phyloP scores from a whole-genome alignment of 2,113 vertebrate species.

The Struthio camelus region DNA sequence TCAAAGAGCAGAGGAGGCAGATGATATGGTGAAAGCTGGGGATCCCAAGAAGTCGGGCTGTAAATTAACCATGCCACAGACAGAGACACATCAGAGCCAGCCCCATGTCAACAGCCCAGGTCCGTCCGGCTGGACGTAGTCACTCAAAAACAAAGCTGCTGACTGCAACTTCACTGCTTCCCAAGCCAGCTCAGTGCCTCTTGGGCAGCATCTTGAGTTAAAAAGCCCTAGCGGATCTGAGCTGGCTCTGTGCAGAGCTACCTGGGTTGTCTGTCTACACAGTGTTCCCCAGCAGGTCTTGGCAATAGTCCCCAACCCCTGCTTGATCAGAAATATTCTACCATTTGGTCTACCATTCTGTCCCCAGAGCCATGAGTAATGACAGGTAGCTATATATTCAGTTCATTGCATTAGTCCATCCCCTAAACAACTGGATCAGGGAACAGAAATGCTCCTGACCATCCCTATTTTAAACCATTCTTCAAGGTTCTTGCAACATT shows the following conservation, averaged over 20 bases:
- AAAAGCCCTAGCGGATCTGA: not conserved
- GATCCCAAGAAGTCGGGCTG: not conserved
- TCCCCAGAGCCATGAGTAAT: not conserved
- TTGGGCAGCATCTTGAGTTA: not conserved
- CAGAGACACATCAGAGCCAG: slow-evolving; percentile 12
- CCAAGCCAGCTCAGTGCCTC: not conserved
- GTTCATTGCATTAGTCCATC: not conserved
- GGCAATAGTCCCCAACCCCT: not conserved
- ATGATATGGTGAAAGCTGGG: not conserved
- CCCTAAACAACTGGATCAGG: not conserved
- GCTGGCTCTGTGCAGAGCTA: not conserved
- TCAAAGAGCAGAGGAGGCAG: not conserved
- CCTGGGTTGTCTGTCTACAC: not conserved
- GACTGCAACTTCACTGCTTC: not conserved
- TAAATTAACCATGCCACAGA: slow-evolving; percentile 13
- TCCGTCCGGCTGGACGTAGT: not conserved
- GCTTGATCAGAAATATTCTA: not conserved
- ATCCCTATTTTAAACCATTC: not conserved
- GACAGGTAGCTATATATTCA: not conserved
- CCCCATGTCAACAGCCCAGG: not conserved
- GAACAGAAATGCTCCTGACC: not conserved
- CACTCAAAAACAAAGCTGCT: not conserved
- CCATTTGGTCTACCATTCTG: not conserved
- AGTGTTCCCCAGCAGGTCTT: not conserved
- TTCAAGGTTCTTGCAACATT: not conserved